Evolutionary conservation across 2,888 invertebrate species (phyloP), one percentile per base, ranked within the genome.

Genomic region (Corythucha ciliata): DNA sequence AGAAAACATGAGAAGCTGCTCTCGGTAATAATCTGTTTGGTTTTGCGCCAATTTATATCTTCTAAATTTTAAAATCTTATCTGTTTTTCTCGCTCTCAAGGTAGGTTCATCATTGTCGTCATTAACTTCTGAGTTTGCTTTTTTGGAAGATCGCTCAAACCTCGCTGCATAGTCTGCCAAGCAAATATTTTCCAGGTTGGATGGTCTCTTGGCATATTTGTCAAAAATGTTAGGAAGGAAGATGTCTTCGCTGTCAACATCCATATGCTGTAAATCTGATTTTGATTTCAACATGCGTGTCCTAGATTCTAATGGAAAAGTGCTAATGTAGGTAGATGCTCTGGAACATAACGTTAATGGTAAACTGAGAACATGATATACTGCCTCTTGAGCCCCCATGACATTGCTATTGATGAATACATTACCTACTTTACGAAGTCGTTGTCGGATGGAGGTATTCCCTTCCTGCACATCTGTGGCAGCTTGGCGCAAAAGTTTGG

Each of bases 301-400:
- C 18, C 52, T 37, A 14, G 27, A n/a, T 21, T 48, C 33, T 4
- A 12, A 25, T 12, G 40, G 40, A 22, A 32, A n/a, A n/a, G 52
- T 47, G 16, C 48, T 52, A 24, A 53, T 53, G 21, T 48, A 53
- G 6, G 42, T 36, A 3, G 21, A n/a, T 6, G 32, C 63, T 57
- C n/a, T 47, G 22, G 16, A 59, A 55, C 41, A 63, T 52, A 22
- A 59, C 58, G 20, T 60, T 60, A 58, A 16, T 4, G 52, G 55
- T 6, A 60, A 14, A 3, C 58, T 42, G 5, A 61, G 18, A n/a
- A 58, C 2, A 40, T 51, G 51, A 29, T 58, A 62, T 4, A 54
- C 58, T 8, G 60, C 62, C 53, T 63, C 62, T 55, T 63, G 62
- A 8, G 62, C 60, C 12, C 60, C 58, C 10, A 63, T 52, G 50